Evolutionary conservation across 1,140 invertebrate genomes (phyloP), one percentile per base, ranked within the genome.

Genomic region (Zaprionus lachaisei): DNA sequence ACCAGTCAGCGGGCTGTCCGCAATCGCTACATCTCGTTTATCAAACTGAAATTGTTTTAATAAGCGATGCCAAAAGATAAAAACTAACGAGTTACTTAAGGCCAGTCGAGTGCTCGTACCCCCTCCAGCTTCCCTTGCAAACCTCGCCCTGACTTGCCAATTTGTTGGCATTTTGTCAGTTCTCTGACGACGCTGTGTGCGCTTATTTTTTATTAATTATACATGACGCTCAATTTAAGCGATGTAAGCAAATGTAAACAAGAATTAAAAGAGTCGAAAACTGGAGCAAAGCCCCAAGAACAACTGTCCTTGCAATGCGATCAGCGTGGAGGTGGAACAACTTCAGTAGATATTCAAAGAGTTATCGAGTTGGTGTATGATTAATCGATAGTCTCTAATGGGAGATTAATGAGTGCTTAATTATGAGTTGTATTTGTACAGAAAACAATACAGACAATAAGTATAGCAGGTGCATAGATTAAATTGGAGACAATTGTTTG

Each of bases 11-110:
- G 37, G 63, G 38, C 74, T 80, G 74, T 80, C 78, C 67, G 58
- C 82, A 83, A 81, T 89, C 79, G 73, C 85, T 85, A 73, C 72
- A 85, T 85, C 85, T 90, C 85, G 85, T 85, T 90, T 90, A 89
- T 89, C 85, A 87, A 63, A 74, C 75, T 60, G 72, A 84, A 75
- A 77, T 77, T 76, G 78, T 84, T 81, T 89, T 89, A 90, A 90
- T 89, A 89, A 89, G 85, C 81, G 85, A 90, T 90, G 76, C 38
- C 67, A 79, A 71, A 67, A 89, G 83, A 86, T 86, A 90, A 89
- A 70, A 65, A 56, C 79, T 87, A 89, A 89, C 85, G 80, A 89
- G 85, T 89, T 89, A 85, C 72, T 89, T 90, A 85, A 84, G 72
- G 75, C 62, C 74, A 57, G 55, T 56, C 62, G 37, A 56, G 55